Conservation (phyloP, 2,888 invertebrate genomes). For the Acanthosepion lycidas region DNA sequence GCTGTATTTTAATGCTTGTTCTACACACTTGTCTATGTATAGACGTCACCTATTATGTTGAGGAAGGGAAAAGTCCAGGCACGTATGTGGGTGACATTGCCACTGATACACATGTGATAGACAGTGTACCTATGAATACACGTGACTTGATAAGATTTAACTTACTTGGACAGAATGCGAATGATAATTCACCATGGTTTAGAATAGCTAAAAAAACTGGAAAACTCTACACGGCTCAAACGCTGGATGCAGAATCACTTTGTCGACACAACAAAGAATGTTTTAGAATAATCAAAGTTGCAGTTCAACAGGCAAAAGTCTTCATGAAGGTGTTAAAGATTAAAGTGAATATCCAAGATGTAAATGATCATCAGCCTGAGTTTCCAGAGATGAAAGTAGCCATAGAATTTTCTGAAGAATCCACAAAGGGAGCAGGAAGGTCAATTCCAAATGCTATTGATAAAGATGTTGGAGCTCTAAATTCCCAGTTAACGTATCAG, state of each 20-base stretch:
- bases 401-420: not conserved
- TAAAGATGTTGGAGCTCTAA: not conserved
- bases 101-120: not conserved
- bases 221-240: not conserved
- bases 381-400: not conserved
- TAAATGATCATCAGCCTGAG: not conserved
- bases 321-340: slow-evolving; percentile 2
- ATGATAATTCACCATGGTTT: slow-evolving; percentile 8
- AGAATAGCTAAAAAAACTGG: not conserved
- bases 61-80: slow-evolving; percentile 21
- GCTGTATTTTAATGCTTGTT: not conserved
- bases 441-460: not conserved
- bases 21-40: not conserved
- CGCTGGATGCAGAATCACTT: not conserved
- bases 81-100: slow-evolving; percentile 8
- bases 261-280: not conserved
- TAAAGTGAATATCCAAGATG: not conserved
- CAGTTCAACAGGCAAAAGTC: not conserved
- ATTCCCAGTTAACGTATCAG: slow-evolving; percentile 12
- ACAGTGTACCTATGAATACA: not conserved
- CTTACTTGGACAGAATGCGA: not conserved
- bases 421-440: not conserved
- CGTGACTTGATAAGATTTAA: not conserved
- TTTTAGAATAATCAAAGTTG: not conserved
- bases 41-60: not conserved